Percentiles rank a stretch among this genome's conserved stretches.
Evolutionary conservation across 2,797 vertebrate genomes (phyloP).

Genomic region (Coregonus suidteri): DNA sequence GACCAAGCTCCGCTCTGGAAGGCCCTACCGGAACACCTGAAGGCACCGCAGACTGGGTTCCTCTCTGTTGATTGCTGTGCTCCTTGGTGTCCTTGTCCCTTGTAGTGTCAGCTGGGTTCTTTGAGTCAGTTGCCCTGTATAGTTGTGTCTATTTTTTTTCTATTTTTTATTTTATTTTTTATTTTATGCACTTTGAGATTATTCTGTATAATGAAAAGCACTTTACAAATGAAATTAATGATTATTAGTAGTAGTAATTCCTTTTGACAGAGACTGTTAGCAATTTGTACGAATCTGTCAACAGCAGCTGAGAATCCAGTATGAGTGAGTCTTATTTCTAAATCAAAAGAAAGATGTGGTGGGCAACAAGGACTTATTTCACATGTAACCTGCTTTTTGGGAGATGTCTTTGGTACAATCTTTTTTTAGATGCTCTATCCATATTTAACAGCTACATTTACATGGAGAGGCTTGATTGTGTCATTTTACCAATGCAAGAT

Average conservation of each 20-base stretch:
- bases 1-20: too few relatives aligned
- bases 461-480: neutral
- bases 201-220: too few relatives aligned
- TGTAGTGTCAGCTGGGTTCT: too few relatives aligned
- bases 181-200: too few relatives aligned
- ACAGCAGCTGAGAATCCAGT: slow-evolving; percentile 11
- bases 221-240: too few relatives aligned
- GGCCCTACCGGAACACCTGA: too few relatives aligned
- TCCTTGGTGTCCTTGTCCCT: too few relatives aligned
- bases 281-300: slow-evolving; percentile 34
- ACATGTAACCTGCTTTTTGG: neutral
- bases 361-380: slow-evolving; percentile 5
- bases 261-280: slow-evolving; percentile 25
- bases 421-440: slow-evolving; percentile 10
- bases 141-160: too few relatives aligned
- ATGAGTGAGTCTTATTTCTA: neutral
- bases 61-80: too few relatives aligned
- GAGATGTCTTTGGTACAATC: neutral
- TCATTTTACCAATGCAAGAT: neutral
- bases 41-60: too few relatives aligned
- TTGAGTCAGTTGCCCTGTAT: too few relatives aligned
- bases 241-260: slow-evolving; percentile 4
- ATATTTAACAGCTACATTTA: slow-evolving; percentile 16
- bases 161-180: too few relatives aligned
- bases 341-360: neutral